Base-by-base conservation (phyloP, 1,140 invertebrate species). In the Delia radicum region DNA sequence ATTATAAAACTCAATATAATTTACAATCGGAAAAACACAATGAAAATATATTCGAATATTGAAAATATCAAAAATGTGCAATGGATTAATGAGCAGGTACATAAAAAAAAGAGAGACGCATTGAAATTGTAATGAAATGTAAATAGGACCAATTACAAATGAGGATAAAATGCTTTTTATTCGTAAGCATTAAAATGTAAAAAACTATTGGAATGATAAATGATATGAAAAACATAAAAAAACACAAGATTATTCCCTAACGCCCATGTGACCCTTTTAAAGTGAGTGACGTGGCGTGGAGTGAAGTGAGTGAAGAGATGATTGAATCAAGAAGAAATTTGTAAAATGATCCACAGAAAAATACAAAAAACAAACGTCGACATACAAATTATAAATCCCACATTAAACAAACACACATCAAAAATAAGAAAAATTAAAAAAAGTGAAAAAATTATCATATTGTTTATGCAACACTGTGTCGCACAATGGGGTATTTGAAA, bases 211-310 rank as follows among this genome's bases (percentile, higher is more conserved):
- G 55, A 71, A 71, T 55, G 28, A 37, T 71, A 72, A 75, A 46
- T 71, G 29, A 69, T 18, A 69, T 69, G 62, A 29, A 65, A 69
- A 69, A 69, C 65, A 65, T 12, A 15, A n/a, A 67, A n/a, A n/a
- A n/a, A n/a, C 33, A 18, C 6, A 69, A 48, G 2, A 21, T 7
- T 46, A 48, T 73, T 27, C 33, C 21, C 46, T 84, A 84, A 77
- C 82, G 82, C 79, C 80, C 82, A 81, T 84, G 82, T 78, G 82
- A 84, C 77, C 82, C 82, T 84, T 78, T 81, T 76, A 69, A 27
- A 74, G 26, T 26, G 62, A n/a, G n/a, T 37, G 33, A 37, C 8
- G 13, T 37, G 1, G 33, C 13, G 13, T 37, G 33, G n/a, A n/a
- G n/a, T n/a, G n/a, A n/a, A 37, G 8, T 37, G 13, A 37, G 8